phyloP scores from a whole-genome alignment of 1,140 invertebrate species.

The Drusus annulatus region DNA sequence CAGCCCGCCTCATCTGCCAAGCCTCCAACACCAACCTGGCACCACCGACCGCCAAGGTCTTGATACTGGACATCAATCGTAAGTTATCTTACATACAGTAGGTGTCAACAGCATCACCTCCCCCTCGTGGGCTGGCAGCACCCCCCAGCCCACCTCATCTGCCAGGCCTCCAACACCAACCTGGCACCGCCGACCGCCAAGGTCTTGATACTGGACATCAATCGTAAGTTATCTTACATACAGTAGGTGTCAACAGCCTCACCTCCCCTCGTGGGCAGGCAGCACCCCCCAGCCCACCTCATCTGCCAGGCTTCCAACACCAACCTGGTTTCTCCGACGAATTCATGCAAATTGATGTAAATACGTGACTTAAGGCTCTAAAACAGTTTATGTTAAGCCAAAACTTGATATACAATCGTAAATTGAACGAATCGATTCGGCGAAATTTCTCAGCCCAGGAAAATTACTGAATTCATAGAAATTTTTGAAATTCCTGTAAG shows the following conservation, averaged over 20 bases:
- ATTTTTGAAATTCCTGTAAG: no score
- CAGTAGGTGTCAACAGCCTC: not conserved
- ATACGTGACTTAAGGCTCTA: no score
- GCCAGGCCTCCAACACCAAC: conserved; percentile 90
- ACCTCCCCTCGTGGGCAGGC: conserved; percentile 76
- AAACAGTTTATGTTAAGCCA: no score
- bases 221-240: conserved; percentile 79
- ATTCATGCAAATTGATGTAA: no score
- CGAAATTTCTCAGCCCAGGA: no score
- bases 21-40: conserved; percentile 89
- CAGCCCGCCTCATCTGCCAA: conserved; percentile 85
- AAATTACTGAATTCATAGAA: no score
- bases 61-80: conserved; percentile 90
- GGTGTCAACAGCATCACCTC: not conserved
- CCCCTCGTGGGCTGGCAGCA: conserved; percentile 83
- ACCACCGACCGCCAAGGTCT: conserved; percentile 79
- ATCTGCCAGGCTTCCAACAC: conserved; percentile 91
- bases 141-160: conserved; percentile 83
- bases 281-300: conserved; percentile 84
- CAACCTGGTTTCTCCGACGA: conserved; percentile 81
- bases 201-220: conserved; percentile 86
- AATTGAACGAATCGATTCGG: no score
- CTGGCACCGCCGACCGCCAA: conserved; percentile 81
- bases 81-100: conserved; percentile 70
- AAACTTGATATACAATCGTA: no score